Evolutionary conservation across 2,888 invertebrate species (phyloP).

Genomic region (Hydraecia micacea): DNA sequence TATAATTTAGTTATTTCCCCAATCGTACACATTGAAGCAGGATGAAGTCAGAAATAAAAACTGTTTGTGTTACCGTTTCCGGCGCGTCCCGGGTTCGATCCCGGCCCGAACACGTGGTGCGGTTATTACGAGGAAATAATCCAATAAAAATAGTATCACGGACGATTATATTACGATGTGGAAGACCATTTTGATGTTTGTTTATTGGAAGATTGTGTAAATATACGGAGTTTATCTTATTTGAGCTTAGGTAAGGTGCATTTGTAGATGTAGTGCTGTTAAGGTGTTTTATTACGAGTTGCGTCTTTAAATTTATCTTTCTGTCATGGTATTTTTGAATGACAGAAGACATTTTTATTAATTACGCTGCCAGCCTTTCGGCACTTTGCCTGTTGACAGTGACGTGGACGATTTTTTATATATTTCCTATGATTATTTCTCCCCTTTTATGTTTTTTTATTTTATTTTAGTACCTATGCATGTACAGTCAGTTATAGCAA

Average conservation of each 20-base stretch:
- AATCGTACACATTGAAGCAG: conserved; percentile 72
- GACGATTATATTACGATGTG: conserved; percentile 81
- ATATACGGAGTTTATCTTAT: conserved; percentile 61
- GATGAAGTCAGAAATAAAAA: conserved; percentile 90
- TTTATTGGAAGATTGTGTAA: conserved; percentile 66
- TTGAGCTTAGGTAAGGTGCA: conserved; percentile 37
- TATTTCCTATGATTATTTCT: too few relatives aligned
- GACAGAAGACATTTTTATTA: conserved; percentile 2
- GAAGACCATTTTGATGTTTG: conserved; percentile 68
- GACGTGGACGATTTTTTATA: too few relatives aligned
- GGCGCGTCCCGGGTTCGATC: conserved; percentile 84
- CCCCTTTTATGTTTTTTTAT: too few relatives aligned
- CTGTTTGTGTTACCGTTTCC: conserved; percentile 89
- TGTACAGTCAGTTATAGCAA: too few relatives aligned
- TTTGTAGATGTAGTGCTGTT: conserved; percentile 24
- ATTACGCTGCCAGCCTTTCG: too few relatives aligned
- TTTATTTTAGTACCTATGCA: too few relatives aligned
- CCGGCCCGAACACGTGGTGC: conserved; percentile 82
- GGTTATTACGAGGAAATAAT: conserved; percentile 87
- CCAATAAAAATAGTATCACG: conserved; percentile 86
- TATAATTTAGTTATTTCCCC: conserved; percentile 54
- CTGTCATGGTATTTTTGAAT: neutral
- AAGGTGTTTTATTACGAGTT: conserved; percentile 42
- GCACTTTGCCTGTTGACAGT: too few relatives aligned
- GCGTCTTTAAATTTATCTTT: neutral